phyloP scores from a whole-genome alignment of 2,888 invertebrate species.

The Mesorhabditis spiculigera region DNA sequence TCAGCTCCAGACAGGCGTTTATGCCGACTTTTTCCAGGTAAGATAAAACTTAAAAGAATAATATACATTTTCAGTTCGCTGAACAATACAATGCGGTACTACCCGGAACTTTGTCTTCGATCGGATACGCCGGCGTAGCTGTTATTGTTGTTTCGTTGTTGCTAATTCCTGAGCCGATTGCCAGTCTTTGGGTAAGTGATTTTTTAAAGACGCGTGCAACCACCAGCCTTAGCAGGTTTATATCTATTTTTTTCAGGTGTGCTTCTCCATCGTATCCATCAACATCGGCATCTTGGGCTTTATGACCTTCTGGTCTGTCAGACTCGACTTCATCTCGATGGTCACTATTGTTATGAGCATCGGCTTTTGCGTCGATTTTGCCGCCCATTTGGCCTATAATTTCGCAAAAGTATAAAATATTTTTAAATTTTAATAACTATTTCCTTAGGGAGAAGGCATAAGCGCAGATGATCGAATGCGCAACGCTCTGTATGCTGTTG shows the following conservation, averaged over 20 bases:
- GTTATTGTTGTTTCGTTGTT: slow-evolving; percentile 86
- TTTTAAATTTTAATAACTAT: neutral
- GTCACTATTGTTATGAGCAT: slow-evolving; percentile 95
- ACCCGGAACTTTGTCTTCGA: slow-evolving; percentile 65
- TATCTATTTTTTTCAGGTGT: slow-evolving; percentile 58
- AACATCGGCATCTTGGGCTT: slow-evolving; percentile 89
- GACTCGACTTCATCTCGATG: slow-evolving; percentile 80
- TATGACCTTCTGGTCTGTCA: slow-evolving; percentile 91
- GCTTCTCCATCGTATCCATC: slow-evolving; percentile 87
- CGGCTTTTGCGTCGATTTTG: slow-evolving; percentile 88
- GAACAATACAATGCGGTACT: slow-evolving; percentile 58
- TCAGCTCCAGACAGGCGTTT: slow-evolving; percentile 50
- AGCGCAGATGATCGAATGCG: slow-evolving; percentile 71
- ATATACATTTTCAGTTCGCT: slow-evolving; percentile 45
- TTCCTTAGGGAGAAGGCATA: slow-evolving; percentile 37
- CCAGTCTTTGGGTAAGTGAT: slow-evolving; percentile 78
- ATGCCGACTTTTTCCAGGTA: slow-evolving; percentile 58
- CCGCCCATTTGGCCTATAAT: slow-evolving; percentile 84
- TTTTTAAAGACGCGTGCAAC: neutral
- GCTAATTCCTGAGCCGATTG: slow-evolving; percentile 85
- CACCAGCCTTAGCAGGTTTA: neutral
- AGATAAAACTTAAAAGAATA: neutral
- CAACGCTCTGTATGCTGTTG: slow-evolving; percentile 81
- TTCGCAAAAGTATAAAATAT: slow-evolving; percentile 46
- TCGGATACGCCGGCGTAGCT: slow-evolving; percentile 75